Percentiles rank a stretch among this genome's conserved stretches.
Conservation (phyloP, 2,888 invertebrate species). For the Shargacucullia verbasci region DNA sequence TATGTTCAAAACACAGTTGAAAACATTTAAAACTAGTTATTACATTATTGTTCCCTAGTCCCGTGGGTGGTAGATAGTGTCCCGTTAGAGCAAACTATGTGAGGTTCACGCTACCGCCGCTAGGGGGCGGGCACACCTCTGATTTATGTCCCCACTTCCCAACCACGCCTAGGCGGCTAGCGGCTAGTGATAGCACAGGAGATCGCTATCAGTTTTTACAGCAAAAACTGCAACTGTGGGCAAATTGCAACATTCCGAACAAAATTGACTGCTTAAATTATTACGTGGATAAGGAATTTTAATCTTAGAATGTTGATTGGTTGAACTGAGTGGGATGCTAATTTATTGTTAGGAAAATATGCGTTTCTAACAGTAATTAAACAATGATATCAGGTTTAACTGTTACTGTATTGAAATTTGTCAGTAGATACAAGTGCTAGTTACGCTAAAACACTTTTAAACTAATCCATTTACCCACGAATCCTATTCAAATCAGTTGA, state of each 20-base stretch:
- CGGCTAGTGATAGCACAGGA: slow-evolving; percentile 7
- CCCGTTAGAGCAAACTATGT: slow-evolving; percentile 37
- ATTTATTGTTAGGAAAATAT: slow-evolving; percentile 31
- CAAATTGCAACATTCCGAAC: slow-evolving; percentile 28
- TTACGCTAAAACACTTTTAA: slow-evolving; percentile 24
- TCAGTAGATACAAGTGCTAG: no score
- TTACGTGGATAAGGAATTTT: slow-evolving; percentile 36
- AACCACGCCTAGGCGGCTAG: slow-evolving; percentile 1
- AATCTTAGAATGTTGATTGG: slow-evolving; percentile 42
- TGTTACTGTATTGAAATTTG: no score
- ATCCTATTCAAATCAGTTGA: slow-evolving; percentile 37
- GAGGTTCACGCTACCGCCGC: slow-evolving; percentile 19
- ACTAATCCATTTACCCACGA: slow-evolving; percentile 37
- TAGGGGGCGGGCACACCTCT: slow-evolving; percentile 28
- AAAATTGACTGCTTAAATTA: slow-evolving; percentile 35
- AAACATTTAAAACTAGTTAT: slow-evolving; percentile 8
- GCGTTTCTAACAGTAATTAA: neutral
- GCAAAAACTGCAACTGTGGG: slow-evolving; percentile 24
- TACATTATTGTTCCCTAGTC: slow-evolving; percentile 2
- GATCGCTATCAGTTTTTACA: slow-evolving; percentile 30
- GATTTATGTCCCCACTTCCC: slow-evolving; percentile 42
- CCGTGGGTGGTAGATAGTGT: slow-evolving; percentile 24
- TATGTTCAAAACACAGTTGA: neutral
- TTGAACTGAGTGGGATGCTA: slow-evolving; percentile 31
- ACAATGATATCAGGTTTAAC: no score